Conservation (phyloP, 2,797 vertebrate genomes). For the Myotis myotis region DNA sequence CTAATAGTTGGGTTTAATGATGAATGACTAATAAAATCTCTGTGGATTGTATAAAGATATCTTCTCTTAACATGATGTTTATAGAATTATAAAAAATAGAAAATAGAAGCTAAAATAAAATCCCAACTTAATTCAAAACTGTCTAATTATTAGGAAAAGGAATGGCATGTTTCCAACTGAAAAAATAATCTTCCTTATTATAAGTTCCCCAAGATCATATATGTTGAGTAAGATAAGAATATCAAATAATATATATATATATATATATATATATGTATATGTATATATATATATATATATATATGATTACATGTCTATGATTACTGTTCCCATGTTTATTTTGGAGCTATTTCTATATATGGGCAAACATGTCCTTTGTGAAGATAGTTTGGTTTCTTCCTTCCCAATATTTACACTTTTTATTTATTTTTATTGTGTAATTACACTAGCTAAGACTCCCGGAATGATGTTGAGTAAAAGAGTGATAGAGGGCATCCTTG, state of each 20-base stretch:
- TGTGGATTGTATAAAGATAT: not conserved
- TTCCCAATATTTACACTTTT: not conserved
- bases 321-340: not conserved
- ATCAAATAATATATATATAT: not conserved
- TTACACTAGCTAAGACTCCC: not conserved
- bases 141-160: not conserved
- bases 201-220: not conserved
- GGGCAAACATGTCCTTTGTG: not conserved
- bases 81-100: not conserved
- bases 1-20: not conserved
- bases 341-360: not conserved
- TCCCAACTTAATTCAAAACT: not conserved
- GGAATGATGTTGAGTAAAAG: not conserved
- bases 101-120: not conserved
- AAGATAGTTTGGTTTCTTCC: not conserved
- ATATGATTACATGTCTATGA: not conserved
- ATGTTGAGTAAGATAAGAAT: not conserved
- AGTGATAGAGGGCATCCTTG: rapidly evolving
- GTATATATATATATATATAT: not conserved
- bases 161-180: not conserved
- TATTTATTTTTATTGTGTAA: not conserved
- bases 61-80: not conserved
- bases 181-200: not conserved
- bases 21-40: not conserved
- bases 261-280: not conserved